A percentile compares a stretch with the other conserved stretches of the same genome.
These are phyloP conservation scores for Holothuria leucospilota DNA, from an alignment of 53 echinoderm and acorn worm species.

Conservation along the genomic window DNA sequence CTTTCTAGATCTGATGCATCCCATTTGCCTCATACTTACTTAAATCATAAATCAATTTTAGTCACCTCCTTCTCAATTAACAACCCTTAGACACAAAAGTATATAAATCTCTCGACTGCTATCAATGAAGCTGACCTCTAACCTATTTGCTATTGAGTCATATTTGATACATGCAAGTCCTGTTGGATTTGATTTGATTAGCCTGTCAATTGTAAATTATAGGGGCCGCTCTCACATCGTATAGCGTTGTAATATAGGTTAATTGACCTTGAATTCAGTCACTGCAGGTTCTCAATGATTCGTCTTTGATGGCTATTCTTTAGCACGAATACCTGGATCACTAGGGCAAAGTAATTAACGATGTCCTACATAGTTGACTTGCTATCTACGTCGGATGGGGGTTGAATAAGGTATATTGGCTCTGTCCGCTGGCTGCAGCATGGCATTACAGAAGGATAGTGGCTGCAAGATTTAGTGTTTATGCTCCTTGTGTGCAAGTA, in stretches of 20 bases:
- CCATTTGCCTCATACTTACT: too few relatives aligned
- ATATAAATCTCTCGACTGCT: too few relatives aligned
- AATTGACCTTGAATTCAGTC: slow-evolving; percentile 38
- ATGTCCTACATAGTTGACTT: slow-evolving; percentile 17
- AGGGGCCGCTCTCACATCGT: slow-evolving; percentile 4
- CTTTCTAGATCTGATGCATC: too few relatives aligned
- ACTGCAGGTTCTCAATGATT: slow-evolving; percentile 20
- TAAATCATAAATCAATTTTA: too few relatives aligned
- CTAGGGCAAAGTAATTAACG: slow-evolving; percentile 29
- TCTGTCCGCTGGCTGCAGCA: too few relatives aligned
- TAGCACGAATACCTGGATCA: slow-evolving; percentile 20
- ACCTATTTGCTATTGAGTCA: slow-evolving; percentile 29
- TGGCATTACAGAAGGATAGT: too few relatives aligned
- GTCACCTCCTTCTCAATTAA: too few relatives aligned
- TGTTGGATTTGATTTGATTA: slow-evolving; percentile 31
- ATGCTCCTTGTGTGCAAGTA: too few relatives aligned
- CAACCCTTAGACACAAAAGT: too few relatives aligned
- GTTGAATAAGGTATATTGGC: neutral
- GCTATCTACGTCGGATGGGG: slow-evolving; percentile 3
- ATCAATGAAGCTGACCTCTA: slow-evolving; percentile 6
- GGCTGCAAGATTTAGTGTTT: too few relatives aligned
- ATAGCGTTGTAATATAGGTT: slow-evolving; percentile 36
- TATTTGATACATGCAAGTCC: slow-evolving; percentile 36
- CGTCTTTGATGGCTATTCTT: slow-evolving; percentile 25
- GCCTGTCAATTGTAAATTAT: slow-evolving; percentile 29